phyloP scores from a whole-genome alignment of 2,113 vertebrate genomes.

The Dolichotis patagonum region DNA sequence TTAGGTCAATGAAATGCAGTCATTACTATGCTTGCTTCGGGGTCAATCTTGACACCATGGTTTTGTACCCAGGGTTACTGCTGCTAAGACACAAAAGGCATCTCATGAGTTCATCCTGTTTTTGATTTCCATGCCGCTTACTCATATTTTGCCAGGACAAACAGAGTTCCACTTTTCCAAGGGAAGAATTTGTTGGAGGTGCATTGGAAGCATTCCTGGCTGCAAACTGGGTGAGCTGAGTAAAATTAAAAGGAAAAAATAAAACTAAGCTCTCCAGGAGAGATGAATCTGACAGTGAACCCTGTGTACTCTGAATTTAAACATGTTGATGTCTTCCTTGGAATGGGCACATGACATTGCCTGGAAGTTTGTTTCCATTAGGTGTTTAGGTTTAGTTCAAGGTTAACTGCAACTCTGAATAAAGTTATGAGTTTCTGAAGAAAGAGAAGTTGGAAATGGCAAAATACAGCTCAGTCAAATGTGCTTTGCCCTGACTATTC shows the following conservation, averaged over 20 bases:
- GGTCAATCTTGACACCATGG: neutral
- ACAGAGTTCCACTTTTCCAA: neutral
- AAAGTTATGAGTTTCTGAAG: neutral
- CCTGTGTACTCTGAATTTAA: neutral
- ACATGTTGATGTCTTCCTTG: neutral
- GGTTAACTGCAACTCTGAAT: neutral
- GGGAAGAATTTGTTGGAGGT: neutral
- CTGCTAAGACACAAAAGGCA: too few relatives aligned
- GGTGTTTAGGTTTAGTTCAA: neutral
- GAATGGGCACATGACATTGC: neutral
- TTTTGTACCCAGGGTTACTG: neutral
- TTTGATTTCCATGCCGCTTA: neutral
- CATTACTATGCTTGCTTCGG: neutral
- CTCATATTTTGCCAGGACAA: neutral
- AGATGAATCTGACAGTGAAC: neutral
- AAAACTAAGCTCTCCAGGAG: neutral
- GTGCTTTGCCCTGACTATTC: neutral
- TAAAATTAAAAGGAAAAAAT: neutral
- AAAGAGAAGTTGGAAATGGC: rapidly evolving
- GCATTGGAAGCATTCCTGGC: neutral
- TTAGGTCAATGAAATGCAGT: neutral
- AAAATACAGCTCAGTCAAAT: neutral
- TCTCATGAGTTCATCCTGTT: neutral
- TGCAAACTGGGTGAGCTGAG: neutral
- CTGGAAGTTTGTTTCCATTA: neutral